Conservation (phyloP, 2,113 vertebrate genomes). For the Tetrax tetrax region DNA sequence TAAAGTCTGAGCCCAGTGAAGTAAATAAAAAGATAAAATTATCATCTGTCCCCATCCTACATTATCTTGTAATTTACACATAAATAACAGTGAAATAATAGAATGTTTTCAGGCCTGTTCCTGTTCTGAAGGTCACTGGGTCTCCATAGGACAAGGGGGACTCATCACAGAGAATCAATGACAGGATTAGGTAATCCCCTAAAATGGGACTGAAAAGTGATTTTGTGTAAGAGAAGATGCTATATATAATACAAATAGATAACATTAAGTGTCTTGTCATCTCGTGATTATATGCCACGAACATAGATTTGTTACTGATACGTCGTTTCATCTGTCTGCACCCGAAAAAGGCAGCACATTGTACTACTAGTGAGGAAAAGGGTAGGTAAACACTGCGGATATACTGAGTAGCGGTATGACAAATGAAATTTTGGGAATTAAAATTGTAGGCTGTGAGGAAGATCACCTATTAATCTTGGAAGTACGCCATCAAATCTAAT, state of each 20-base stretch:
- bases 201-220: slow-evolving; percentile 65
- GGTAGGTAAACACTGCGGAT: not conserved
- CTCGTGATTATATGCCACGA: slow-evolving; percentile 53
- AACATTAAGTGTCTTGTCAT: slow-evolving; percentile 49
- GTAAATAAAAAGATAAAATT: slow-evolving; percentile 54
- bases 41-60: slow-evolving; percentile 42
- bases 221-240: slow-evolving; percentile 62
- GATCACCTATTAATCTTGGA: slow-evolving; percentile 65
- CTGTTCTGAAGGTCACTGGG: slow-evolving; percentile 17
- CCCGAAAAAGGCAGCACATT: slow-evolving; percentile 20
- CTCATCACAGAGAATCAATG: slow-evolving; percentile 29
- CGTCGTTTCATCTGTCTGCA: slow-evolving; percentile 44
- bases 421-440: slow-evolving; percentile 59
- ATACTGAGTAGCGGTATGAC: not conserved
- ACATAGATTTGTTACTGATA: slow-evolving; percentile 35
- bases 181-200: slow-evolving; percentile 52
- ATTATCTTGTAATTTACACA: slow-evolving; percentile 67
- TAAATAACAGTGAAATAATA: slow-evolving; percentile 66
- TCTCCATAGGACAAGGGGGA: not conserved
- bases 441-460: slow-evolving; percentile 63
- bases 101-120: slow-evolving; percentile 59
- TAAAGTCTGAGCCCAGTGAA: slow-evolving; percentile 48
- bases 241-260: slow-evolving; percentile 62
- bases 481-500: slow-evolving; percentile 67
- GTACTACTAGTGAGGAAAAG: not conserved